Evolutionary conservation across 2,797 vertebrate species (phyloP).

Genomic region (Rhinatrema bivittatum): DNA sequence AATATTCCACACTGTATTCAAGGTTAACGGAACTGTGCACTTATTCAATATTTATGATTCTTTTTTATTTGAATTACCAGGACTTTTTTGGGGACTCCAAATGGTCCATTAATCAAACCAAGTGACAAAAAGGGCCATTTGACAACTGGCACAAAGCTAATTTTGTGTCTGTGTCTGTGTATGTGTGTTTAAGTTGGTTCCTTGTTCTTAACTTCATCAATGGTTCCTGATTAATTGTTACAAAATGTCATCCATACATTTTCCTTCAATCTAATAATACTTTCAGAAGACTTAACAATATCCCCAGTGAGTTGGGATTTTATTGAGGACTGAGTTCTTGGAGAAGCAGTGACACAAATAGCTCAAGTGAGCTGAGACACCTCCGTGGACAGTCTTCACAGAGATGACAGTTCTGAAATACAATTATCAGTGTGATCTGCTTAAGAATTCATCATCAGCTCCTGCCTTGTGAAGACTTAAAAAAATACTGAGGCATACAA

Average conservation of each 20-base stretch:
- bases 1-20: slow-evolving; percentile 61
- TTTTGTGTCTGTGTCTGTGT: slow-evolving; percentile 12
- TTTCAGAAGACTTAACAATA: slow-evolving; percentile 67
- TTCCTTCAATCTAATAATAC: slow-evolving; percentile 87
- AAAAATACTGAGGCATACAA: slow-evolving; percentile 54
- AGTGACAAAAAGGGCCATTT: slow-evolving; percentile 79
- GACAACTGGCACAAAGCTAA: slow-evolving; percentile 54
- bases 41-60: slow-evolving; percentile 72
- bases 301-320: slow-evolving; percentile 77
- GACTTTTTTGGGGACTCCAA: slow-evolving; percentile 66
- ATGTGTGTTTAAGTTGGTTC: slow-evolving; percentile 13
- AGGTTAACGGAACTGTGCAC: slow-evolving; percentile 59
- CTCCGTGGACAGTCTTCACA: slow-evolving; percentile 76
- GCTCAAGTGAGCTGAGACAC: slow-evolving; percentile 67
- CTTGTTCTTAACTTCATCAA: slow-evolving; percentile 85
- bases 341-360: slow-evolving; percentile 73
- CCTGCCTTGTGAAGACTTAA: slow-evolving; percentile 70
- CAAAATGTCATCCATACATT: slow-evolving; percentile 84
- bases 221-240: slow-evolving; percentile 84
- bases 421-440: slow-evolving; percentile 95
- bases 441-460: slow-evolving; percentile 86
- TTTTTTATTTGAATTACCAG: slow-evolving; percentile 58
- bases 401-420: slow-evolving; percentile 89
- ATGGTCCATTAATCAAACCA: slow-evolving; percentile 88
- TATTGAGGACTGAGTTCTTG: slow-evolving; percentile 66